Percentiles rank a stretch among this genome's conserved stretches.
Conservation (phyloP, 2,888 invertebrate species). For the Plagodis pulveraria region DNA sequence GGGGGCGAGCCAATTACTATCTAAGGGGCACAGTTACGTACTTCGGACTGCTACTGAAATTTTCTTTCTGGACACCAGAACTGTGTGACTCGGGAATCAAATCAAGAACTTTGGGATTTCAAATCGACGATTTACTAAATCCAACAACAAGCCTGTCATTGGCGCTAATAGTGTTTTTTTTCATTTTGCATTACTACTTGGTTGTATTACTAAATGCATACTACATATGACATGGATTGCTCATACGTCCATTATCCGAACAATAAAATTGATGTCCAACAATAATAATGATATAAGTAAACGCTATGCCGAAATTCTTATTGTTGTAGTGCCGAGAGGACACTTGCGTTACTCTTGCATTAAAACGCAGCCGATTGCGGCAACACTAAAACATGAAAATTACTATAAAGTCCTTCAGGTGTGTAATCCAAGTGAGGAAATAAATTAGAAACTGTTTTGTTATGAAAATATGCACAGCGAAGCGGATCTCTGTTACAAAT, state of each 20-base stretch:
- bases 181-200: neutral
- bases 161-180: neutral
- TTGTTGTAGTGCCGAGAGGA: slow-evolving; percentile 48
- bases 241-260: slow-evolving; percentile 31
- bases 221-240: neutral
- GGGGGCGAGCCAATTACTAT: too few relatives aligned
- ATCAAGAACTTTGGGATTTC: neutral
- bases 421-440: slow-evolving; percentile 19
- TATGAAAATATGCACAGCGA: neutral
- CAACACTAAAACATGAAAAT: slow-evolving; percentile 36
- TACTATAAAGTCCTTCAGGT: slow-evolving; percentile 31
- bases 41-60: too few relatives aligned
- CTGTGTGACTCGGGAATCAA: too few relatives aligned
- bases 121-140: neutral
- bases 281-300: slow-evolving; percentile 48
- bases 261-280: slow-evolving; percentile 60
- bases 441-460: slow-evolving; percentile 17
- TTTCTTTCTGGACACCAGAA: too few relatives aligned
- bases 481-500: too few relatives aligned
- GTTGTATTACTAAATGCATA: neutral
- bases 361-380: slow-evolving; percentile 43
- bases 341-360: slow-evolving; percentile 53
- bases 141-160: neutral
- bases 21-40: too few relatives aligned
- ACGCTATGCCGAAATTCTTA: slow-evolving; percentile 47